These are phyloP conservation scores for Aporrectodea caliginosa DNA, from an alignment of 1,140 invertebrate species.

Conservation along the genomic window DNA sequence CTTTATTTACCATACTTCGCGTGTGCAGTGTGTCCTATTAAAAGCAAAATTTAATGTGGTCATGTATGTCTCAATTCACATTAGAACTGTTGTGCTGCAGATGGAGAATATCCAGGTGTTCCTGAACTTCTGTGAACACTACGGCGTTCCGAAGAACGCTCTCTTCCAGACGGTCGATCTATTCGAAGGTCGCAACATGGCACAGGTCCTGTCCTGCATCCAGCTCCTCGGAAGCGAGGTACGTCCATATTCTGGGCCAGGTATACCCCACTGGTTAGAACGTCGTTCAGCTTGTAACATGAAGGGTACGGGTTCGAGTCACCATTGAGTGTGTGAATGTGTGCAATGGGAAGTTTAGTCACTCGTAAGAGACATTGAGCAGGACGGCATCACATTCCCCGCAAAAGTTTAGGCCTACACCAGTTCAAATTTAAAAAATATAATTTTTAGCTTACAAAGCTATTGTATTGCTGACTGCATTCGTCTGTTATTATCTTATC, in stretches of 20 bases:
- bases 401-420: background rate
- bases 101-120: slow-evolving; percentile 51
- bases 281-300: background rate
- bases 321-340: background rate
- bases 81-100: slow-evolving; percentile 26
- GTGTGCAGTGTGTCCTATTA: no score
- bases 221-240: slow-evolving; percentile 45
- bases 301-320: background rate
- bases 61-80: no score
- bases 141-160: slow-evolving; percentile 42
- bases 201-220: slow-evolving; percentile 45
- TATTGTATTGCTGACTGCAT: no score
- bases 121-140: slow-evolving; percentile 38
- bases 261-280: background rate
- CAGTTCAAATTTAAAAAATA: no score
- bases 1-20: no score
- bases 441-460: no score
- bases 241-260: background rate
- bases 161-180: slow-evolving; percentile 51
- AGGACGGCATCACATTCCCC: no score
- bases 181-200: slow-evolving; percentile 47
- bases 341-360: background rate
- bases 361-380: background rate
- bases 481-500: no score
- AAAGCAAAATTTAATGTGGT: no score